Percentiles rank a stretch among this genome's conserved stretches.
Evolutionary conservation across 2,888 invertebrate genomes (phyloP).

Genomic region (Nipponacmea schrenckii): DNA sequence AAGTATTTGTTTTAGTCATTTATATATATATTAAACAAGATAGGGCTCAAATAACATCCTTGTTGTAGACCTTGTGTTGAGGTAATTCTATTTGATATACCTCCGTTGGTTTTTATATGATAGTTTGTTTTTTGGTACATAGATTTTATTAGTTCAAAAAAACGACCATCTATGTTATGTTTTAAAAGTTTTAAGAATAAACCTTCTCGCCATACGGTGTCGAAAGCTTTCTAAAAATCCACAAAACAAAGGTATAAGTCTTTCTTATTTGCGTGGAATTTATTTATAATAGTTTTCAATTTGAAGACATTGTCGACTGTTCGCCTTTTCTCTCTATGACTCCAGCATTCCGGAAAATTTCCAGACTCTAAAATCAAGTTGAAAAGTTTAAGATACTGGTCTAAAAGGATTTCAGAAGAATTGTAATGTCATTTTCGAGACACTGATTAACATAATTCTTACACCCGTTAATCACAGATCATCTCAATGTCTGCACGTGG

Average conservation of each 20-base stretch:
- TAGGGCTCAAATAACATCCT: background rate
- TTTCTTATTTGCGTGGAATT: background rate
- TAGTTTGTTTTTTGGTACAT: background rate
- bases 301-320: background rate
- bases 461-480: too few relatives aligned
- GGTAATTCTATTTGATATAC: background rate
- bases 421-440: too few relatives aligned
- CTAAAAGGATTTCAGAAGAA: background rate
- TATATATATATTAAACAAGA: background rate
- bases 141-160: background rate
- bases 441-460: too few relatives aligned
- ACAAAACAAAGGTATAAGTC: background rate
- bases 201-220: background rate
- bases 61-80: background rate
- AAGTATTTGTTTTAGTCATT: background rate
- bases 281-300: slow-evolving; percentile 1
- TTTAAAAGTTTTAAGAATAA: background rate
- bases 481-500: too few relatives aligned
- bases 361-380: background rate
- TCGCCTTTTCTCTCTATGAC: background rate
- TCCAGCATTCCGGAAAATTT: background rate
- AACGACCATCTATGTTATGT: background rate
- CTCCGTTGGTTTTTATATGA: background rate
- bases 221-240: background rate
- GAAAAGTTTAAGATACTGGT: background rate